Conservation (phyloP, 2,888 invertebrate genomes). For the Heliconius cydno region DNA sequence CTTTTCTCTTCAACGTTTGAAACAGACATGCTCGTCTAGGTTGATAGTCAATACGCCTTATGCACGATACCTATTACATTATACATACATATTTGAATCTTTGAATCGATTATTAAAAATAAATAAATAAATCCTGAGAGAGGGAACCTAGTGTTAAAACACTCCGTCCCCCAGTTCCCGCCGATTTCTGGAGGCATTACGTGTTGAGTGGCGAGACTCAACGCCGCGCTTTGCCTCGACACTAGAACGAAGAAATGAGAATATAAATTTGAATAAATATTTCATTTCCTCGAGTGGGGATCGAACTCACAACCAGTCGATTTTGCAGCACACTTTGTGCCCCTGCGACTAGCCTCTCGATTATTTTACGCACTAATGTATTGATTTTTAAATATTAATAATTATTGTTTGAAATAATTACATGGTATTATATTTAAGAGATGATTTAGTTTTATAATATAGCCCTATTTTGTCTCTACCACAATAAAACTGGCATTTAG, state of each 20-base stretch:
- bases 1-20: constrained; percentile 54
- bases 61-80: constrained; percentile 1
- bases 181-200: too few species aligned
- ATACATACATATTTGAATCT: neutral
- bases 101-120: neutral
- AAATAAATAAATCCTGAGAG: too few species aligned
- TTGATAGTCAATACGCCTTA: constrained; percentile 16
- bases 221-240: too few species aligned
- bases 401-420: neutral
- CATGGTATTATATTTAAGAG: neutral
- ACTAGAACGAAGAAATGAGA: too few species aligned
- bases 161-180: too few species aligned
- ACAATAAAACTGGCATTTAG: neutral
- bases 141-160: too few species aligned
- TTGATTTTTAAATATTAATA: neutral
- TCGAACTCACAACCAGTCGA: too few species aligned
- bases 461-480: neutral
- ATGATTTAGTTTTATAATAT: neutral
- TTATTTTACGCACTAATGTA: neutral
- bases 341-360: too few species aligned
- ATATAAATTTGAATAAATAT: too few species aligned
- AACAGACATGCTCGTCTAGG: constrained; percentile 59
- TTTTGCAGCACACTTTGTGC: too few species aligned
- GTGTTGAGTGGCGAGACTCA: too few species aligned
- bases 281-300: too few species aligned